Evolutionary conservation across 2,113 vertebrate species (phyloP), one percentile per base, ranked within the genome.

Genomic region (Vombatus ursinus): DNA sequence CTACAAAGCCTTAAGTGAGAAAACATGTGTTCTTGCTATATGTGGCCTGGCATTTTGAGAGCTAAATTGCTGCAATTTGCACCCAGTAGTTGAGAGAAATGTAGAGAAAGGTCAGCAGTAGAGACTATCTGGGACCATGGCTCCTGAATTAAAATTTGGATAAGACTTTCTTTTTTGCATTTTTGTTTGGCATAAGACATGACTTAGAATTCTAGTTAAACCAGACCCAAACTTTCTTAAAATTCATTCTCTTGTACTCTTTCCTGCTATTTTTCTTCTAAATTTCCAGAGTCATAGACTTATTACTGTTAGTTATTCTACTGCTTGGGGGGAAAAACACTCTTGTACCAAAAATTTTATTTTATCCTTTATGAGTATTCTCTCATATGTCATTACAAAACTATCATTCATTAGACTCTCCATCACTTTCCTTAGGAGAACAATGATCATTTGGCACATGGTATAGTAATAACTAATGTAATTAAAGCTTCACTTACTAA

Each of bases 161-260:
- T 93, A 95, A 95, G 98, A 98, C 95, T 91, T 96, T 93, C 95
- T 96, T 94, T 92, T 50, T 95, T 92, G 49, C 93, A 23, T 77
- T 77, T 94, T 96, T 84, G 94, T 97, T 95, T 95, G 94, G 98
- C 98, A 95, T 92, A 96, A 97, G 96, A 97, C 50, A 84, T 96
- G 97, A 97, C 96, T 98, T 98, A 98, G 89, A 91, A 97, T 28
- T 90, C 98, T 94, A 97, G 90, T 97, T 96, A 94, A 98, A 98
- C 97, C 92, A 97, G 90, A 95, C 93, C n/a, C 50, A 96, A 95
- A 89, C 52, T 53, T 31, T 48, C 96, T 97, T 94, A 96, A 98
- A 97, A 77, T 95, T 84, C 77, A 97, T 98, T 51, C 94, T 91
- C 91, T 93, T 90, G 94, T 3, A 7, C 89, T 95, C 50, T 95